Conservation (phyloP, 2,113 vertebrate species). For the Pteronura brasiliensis region DNA sequence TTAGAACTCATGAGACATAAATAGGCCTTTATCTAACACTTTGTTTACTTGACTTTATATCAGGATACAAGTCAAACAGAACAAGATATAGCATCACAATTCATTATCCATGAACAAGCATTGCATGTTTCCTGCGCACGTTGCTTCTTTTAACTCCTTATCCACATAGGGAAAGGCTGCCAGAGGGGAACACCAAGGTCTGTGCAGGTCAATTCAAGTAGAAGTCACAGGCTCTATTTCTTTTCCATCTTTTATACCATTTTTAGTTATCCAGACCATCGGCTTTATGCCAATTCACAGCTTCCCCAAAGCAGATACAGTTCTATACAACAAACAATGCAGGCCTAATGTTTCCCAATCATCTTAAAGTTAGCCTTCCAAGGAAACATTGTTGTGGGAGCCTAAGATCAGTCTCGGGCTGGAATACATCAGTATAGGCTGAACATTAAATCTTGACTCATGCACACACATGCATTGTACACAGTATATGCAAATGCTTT, state of each 20-base stretch:
- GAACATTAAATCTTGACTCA: background rate
- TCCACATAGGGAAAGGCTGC: background rate
- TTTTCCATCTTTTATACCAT: background rate
- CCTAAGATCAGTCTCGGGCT: background rate
- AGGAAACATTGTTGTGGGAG: background rate
- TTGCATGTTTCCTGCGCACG: background rate
- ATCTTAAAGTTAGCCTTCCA: background rate
- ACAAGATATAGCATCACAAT: background rate
- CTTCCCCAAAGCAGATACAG: background rate
- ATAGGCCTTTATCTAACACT: background rate
- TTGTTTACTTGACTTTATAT: background rate
- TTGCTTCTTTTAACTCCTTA: background rate
- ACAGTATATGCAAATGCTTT: background rate
- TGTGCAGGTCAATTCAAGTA: background rate
- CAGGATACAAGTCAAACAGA: background rate
- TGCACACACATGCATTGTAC: background rate
- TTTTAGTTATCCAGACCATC: background rate
- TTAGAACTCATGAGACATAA: slow-evolving; percentile 12
- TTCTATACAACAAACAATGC: background rate
- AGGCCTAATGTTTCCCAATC: background rate
- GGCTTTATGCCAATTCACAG: background rate
- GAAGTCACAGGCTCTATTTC: background rate
- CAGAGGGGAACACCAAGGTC: background rate
- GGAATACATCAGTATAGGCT: background rate
- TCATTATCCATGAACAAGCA: background rate